A percentile compares a stretch with the other conserved stretches of the same genome.
phyloP scores from a whole-genome alignment of 2,888 invertebrate genomes.

The Megaustenia siamemsis region DNA sequence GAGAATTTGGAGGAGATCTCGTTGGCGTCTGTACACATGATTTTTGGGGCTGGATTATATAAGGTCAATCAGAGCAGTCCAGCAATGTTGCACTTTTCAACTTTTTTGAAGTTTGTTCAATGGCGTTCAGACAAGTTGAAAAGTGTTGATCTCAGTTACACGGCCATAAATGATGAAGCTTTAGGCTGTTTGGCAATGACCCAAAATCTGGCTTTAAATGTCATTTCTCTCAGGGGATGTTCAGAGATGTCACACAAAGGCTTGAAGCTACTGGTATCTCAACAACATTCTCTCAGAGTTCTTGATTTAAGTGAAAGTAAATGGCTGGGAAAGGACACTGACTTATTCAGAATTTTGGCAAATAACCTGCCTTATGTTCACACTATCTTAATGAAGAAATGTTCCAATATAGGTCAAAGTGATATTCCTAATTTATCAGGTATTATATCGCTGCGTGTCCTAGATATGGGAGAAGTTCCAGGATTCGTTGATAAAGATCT shows the following conservation, averaged over 20 bases:
- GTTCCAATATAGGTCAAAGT: conserved; percentile 74
- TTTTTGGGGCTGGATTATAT: conserved; percentile 84
- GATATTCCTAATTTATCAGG: conserved; percentile 36
- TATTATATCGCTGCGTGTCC: conserved; percentile 15
- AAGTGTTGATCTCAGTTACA: conserved; percentile 85
- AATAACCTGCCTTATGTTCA: conserved; percentile 83
- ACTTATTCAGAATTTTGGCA: conserved; percentile 81
- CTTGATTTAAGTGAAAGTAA: conserved; percentile 85
- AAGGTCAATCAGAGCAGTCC: conserved; percentile 81
- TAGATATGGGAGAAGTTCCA: conserved; percentile 47
- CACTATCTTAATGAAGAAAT: conserved; percentile 84
- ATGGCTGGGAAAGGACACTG: conserved; percentile 73
- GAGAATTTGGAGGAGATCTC: conserved; percentile 84
- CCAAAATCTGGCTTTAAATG: conserved; percentile 82
- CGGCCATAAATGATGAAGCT: conserved; percentile 85
- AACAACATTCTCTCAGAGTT: conserved; percentile 83
- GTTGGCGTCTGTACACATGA: conserved; percentile 86
- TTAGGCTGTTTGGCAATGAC: conserved; percentile 83
- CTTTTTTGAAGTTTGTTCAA: conserved; percentile 84
- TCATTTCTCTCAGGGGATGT: conserved; percentile 83
- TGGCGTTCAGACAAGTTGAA: conserved; percentile 83
- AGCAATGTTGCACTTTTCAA: conserved; percentile 87
- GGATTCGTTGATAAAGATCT: conserved; percentile 47
- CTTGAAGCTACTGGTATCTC: conserved; percentile 82
- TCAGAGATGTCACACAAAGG: conserved; percentile 85